Evolutionary conservation across 2,113 vertebrate genomes (phyloP), one percentile per base, ranked within the genome.

Genomic region (Mustela nigripes): DNA sequence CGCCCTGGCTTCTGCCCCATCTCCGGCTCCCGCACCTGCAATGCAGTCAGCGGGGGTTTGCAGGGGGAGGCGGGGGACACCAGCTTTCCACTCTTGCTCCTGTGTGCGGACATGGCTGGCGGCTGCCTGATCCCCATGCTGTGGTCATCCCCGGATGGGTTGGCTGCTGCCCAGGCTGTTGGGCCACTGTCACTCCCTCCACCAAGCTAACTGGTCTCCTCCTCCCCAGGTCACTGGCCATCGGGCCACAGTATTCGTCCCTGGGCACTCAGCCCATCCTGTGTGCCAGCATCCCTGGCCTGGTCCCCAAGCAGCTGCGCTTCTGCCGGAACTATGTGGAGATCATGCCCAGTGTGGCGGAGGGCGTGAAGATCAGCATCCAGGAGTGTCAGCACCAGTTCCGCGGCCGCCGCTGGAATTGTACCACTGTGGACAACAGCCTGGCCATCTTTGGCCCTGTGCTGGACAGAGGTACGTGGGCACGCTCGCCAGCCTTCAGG

Each of bases 311-410:
- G 98, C 99, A 99, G 98, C 99, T 99, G 88, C 99, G 99, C 11
- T 99, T 99, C 99, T 99, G 99, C 97, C 98, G 99, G 92, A 99
- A 99, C 99, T 99, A 99, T 12, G 99, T 99, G 98, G 99, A 99
- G 98, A 99, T 99, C 98, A 99, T 99, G 99, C 99, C 99, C 98
- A 99, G 99, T 0, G 99, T 99, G 94, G 99, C 99, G 0, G 99
- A 99, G 93, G 99, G 99, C 0, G 99, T 99, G 33, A 99, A 99
- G 98, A 99, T 99, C 3, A 99, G 99, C 86, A 99, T 99, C 96
- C 99, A 99, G 95, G 99, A 99, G 95, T 99, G 99, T 95, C 99
- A 99, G 83, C 99, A 99, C 97, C 99, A 99, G 82, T 99, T 99
- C 97, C 99, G 99, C 0, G 99, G 99, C 5, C 99, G 99, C 15